Evolutionary conservation across 2,797 vertebrate species (phyloP).

Genomic region (Sebastes vulpes): DNA sequence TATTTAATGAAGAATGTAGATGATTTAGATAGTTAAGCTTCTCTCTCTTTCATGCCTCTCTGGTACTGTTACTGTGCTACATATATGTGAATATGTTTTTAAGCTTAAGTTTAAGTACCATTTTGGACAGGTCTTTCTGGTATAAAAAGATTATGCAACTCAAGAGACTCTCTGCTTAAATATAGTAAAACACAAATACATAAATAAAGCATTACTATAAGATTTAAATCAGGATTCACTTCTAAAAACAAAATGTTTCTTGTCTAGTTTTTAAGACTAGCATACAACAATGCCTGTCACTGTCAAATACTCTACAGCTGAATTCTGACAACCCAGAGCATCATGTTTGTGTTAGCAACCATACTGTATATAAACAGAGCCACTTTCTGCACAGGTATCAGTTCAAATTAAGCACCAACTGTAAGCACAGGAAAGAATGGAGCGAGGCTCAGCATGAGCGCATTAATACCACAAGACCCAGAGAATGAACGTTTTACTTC

Average conservation of each 20-base stretch:
- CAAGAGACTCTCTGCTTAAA: neutral
- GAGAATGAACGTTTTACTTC: constrained; percentile 41
- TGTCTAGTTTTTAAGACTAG: neutral
- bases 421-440: constrained; percentile 45
- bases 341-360: constrained; percentile 41
- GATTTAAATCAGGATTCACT: neutral
- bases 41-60: neutral
- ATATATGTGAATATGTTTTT: neutral
- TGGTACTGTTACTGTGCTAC: neutral
- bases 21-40: neutral
- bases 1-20: neutral
- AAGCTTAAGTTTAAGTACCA: neutral
- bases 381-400: constrained; percentile 13
- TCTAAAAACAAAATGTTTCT: neutral
- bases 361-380: constrained; percentile 7
- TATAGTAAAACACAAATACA: neutral
- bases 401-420: constrained; percentile 38
- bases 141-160: neutral
- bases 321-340: neutral
- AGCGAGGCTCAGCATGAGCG: constrained; percentile 51
- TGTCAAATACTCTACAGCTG: neutral
- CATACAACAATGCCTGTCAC: neutral
- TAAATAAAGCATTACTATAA: neutral
- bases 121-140: neutral
- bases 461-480: constrained; percentile 11